Evolutionary conservation across 2,113 vertebrate genomes (phyloP), one percentile per base, ranked within the genome.

Genomic region (Sclerurus mexicanus): DNA sequence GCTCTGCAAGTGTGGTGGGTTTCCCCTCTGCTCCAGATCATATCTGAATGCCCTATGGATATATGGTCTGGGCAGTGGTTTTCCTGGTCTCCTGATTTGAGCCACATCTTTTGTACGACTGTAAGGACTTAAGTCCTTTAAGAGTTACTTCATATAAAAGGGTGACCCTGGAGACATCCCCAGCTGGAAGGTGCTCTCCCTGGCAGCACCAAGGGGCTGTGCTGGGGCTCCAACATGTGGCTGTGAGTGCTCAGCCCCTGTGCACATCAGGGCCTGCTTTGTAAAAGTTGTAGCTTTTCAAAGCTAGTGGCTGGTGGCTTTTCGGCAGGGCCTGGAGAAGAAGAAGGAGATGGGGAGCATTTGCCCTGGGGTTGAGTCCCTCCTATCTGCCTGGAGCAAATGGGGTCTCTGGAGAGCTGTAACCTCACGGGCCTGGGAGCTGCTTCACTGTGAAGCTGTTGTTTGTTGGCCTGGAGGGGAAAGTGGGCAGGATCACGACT

Each of bases 11-110:
- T 0, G 0, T 7, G 4, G 0, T 9, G 40, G 9, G 9, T 20
- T 52, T 22, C 7, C n/a, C 24, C 14, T 3, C 17, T 5, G 0
- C 6, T 17, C 24, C 0, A 0, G 9, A 4, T 56, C 10, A 0
- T 49, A 8, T 53, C 40, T 17, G 53, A 53, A 46, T 16, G 19
- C 42, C 15, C 40, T 59, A 0, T 9, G 63, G 76, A 81, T 60
- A 40, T 46, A 4, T 0, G 0, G 22, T 14, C 1, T 0, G 3
- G 53, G 21, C 4, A 1, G 17, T 13, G 49, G 1, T 33, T 84
- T 30, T 69, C 63, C 42, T 52, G 37, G 6, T 31, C 63, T 56
- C 62, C 35, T 3, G 1, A 1, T 64, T 9, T 12, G 12, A 80
- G n/a, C 50, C 4, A 1, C 5, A 2, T 16, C 28, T 76, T 39